Percentiles rank a stretch among this genome's conserved stretches.
phyloP scores from a whole-genome alignment of 2,888 invertebrate species.

The Chrysina gloriosa region DNA sequence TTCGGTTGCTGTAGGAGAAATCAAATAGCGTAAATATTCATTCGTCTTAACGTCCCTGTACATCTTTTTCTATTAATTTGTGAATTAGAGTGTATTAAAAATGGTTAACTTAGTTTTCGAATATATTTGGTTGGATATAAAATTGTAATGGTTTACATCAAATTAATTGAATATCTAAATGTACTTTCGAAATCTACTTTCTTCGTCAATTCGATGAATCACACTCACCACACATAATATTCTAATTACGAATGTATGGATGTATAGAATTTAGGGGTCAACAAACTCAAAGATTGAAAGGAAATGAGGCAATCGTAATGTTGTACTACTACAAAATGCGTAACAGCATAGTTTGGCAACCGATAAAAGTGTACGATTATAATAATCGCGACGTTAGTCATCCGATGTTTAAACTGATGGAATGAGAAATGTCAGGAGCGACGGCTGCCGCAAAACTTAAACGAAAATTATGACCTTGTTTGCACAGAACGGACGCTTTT shows the following conservation, averaged over 20 bases:
- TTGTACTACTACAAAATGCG: constrained; percentile 22
- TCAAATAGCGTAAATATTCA: no score
- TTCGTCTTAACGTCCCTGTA: no score
- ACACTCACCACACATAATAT: no score
- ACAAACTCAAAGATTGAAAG: constrained; percentile 11
- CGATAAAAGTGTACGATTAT: constrained; percentile 36
- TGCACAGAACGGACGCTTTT: not conserved
- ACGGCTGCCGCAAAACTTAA: not conserved
- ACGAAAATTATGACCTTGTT: constrained; percentile 19
- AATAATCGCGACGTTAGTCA: constrained; percentile 30
- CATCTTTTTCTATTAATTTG: no score
- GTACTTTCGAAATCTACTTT: no score
- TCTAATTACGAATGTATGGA: no score
- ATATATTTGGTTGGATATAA: no score
- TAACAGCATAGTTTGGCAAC: constrained; percentile 25
- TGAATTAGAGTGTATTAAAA: no score
- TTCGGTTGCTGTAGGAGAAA: no score
- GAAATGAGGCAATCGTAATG: constrained; percentile 27
- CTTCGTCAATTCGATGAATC: constrained; percentile 13
- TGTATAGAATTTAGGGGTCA: constrained; percentile 29
- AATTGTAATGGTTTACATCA: no score
- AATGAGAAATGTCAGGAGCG: not conserved
- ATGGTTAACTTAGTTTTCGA: no score
- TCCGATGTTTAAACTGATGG: constrained; percentile 18
- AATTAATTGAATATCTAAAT: no score